A percentile compares a stretch with the other conserved stretches of the same genome.
These are phyloP conservation scores for Trichogramma evanescens DNA, from an alignment of 2,888 invertebrate genomes.

Conservation along the genomic window DNA sequence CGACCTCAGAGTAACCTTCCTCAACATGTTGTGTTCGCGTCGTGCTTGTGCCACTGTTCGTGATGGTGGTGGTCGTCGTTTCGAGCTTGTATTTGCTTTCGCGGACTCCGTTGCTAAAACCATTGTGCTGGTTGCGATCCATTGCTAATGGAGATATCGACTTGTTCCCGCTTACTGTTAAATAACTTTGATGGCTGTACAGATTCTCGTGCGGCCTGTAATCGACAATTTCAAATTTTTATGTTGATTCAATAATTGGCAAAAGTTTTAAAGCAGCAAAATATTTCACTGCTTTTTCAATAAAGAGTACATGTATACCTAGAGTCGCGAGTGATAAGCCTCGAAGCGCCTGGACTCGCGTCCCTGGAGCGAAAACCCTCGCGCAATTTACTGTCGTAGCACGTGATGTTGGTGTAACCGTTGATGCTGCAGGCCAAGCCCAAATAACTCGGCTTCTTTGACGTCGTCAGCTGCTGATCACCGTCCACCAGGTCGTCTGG, in stretches of 20 bases:
- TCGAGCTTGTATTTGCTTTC: conserved; percentile 37
- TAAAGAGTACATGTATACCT: conserved; percentile 19
- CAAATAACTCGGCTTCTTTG: conserved; percentile 78
- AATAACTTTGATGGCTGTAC: neutral
- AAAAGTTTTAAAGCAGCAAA: conserved; percentile 1
- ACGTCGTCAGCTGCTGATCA: conserved; percentile 38
- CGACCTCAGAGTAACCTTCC: conserved; percentile 39
- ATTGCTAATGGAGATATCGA: conserved; percentile 45
- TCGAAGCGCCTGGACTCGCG: conserved; percentile 41
- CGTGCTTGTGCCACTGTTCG: conserved; percentile 26
- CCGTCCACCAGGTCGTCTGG: neutral
- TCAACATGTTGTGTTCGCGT: conserved; percentile 19
- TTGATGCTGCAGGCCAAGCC: conserved; percentile 85
- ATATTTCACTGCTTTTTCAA: neutral
- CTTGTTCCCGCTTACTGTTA: conserved; percentile 32
- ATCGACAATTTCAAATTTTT: neutral
- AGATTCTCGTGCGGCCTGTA: conserved; percentile 41
- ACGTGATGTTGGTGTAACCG: conserved; percentile 80
- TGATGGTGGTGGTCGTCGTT: conserved; percentile 2
- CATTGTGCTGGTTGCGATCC: conserved; percentile 36
- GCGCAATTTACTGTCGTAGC: conserved; percentile 74
- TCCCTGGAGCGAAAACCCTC: conserved; percentile 55
- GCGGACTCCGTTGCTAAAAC: conserved; percentile 40
- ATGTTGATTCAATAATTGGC: neutral
- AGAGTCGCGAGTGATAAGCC: conserved; percentile 41